Conservation (phyloP, 2,113 vertebrate genomes). For the Sphyrna mokarran region DNA sequence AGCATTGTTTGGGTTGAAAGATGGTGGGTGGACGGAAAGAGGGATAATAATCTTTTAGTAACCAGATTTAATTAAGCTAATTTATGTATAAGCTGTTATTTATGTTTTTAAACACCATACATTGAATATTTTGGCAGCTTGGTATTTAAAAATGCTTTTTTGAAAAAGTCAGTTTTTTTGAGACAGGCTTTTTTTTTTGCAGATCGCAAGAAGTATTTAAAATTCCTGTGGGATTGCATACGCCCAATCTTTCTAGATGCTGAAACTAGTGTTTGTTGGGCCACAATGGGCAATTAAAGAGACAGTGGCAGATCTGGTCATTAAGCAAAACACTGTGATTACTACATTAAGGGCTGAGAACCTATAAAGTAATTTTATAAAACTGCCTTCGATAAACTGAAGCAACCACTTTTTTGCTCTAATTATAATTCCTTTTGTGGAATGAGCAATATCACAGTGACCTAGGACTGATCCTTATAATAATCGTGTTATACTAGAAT, state of each 20-base stretch:
- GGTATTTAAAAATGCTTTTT: not conserved
- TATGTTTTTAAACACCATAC: not conserved
- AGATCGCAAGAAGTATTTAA: not conserved
- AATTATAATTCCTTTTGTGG: not conserved
- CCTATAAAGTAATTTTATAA: not conserved
- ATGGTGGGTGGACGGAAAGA: not conserved
- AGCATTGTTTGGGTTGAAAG: not conserved
- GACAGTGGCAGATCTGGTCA: not conserved
- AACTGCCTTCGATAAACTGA: not conserved
- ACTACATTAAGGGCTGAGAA: constrained; percentile 13
- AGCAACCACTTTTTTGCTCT: not conserved
- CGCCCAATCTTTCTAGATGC: not conserved
- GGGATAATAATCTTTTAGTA: not conserved
- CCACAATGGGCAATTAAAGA: not conserved
- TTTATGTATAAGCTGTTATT: not conserved
- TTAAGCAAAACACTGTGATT: constrained; percentile 17
- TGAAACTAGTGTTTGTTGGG: not conserved
- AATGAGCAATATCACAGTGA: not conserved
- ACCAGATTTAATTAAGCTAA: not conserved
- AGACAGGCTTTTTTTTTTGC: not conserved
- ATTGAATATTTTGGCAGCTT: not conserved
- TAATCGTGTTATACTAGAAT: not conserved
- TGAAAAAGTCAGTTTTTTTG: not conserved
- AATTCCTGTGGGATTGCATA: not conserved
- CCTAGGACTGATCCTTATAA: not conserved